Conservation (phyloP, 2,797 vertebrate genomes). For the Sebastes oblongus region DNA sequence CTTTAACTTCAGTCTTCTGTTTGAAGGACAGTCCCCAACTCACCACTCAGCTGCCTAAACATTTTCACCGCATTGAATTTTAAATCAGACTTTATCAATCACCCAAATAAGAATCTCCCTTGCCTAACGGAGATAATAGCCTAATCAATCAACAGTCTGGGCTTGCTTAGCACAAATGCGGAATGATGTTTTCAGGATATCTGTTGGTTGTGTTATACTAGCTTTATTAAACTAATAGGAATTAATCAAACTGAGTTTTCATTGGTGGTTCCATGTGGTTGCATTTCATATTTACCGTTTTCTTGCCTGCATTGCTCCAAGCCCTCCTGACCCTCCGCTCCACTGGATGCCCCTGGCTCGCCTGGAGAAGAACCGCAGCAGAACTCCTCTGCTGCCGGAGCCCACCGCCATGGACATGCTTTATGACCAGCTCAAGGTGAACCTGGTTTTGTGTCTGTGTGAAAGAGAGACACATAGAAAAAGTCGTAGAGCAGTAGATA, state of each 20-base stretch:
- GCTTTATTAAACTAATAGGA: background rate
- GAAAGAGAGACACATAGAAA: background rate
- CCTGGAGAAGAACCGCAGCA: constrained; percentile 78
- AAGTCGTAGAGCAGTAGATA: background rate
- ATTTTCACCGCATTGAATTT: background rate
- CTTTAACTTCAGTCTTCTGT: background rate
- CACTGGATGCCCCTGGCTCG: constrained; percentile 79
- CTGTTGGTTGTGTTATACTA: background rate
- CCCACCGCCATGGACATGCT: constrained; percentile 82
- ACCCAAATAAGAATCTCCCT: background rate
- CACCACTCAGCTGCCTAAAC: too few species aligned
- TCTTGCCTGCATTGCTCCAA: constrained; percentile 9
- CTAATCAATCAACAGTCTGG: background rate
- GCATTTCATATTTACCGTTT: background rate
- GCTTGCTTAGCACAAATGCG: background rate
- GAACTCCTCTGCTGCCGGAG: constrained; percentile 76
- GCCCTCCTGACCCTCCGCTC: constrained; percentile 71
- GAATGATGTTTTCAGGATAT: background rate
- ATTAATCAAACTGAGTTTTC: background rate
- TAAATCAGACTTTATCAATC: background rate
- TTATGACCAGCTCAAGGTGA: constrained; percentile 78
- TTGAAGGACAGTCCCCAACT: too few species aligned
- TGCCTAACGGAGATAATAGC: background rate
- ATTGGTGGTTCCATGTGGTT: background rate
- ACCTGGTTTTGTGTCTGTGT: constrained; percentile 6